Base-by-base conservation (phyloP, 2,113 vertebrate species). In the Puntigrus tetrazona region DNA sequence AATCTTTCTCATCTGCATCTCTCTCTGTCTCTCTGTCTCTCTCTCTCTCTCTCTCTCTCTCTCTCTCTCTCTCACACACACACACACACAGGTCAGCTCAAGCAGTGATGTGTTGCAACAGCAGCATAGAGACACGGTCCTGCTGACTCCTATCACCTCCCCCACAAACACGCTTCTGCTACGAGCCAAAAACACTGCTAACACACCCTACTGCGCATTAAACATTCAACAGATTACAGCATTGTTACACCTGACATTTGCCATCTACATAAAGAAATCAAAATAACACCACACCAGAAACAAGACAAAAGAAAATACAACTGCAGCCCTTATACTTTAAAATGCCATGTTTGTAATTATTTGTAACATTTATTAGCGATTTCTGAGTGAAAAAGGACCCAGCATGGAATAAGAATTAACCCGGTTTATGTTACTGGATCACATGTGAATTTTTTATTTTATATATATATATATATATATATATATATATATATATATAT, bases 101-200 rank as follows among this genome's bases (percentile, higher is more conserved):
- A 88, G 85, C 79, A 77, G 63, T 89, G 89, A 91, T 91, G 86
- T 27, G 86, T 78, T 69, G 78, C 88, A 90, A 88, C 90, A 88
- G 85, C 82, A 89, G 86, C 88, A 92, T 87, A 85, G 10, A 88
- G 86, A 87, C 88, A 85, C 13, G 73, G 77, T 78, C 59, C 57
- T 57, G 79, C 34, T 83, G 78, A 86, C 73, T 86, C 16, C 43
- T 81, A 88, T 86, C 89, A 78, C 65, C 78, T 82, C 88, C 86
- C 86, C 88, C 87, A 87, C 87, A 88, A 9, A 81, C 50, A 50
- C 87, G 83, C 74, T 73, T 73, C 38, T 45, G 70, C 38, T 45
- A 13, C 3, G 38, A 50, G 41, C 41, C 70, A 27, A 27, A 45
- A 87, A 78, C 84, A 87, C 79, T 86, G 72, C 61, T 25, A 59